These are phyloP conservation scores for Liasis olivaceus DNA, from an alignment of 2,797 vertebrate species.

Conservation along the genomic window DNA sequence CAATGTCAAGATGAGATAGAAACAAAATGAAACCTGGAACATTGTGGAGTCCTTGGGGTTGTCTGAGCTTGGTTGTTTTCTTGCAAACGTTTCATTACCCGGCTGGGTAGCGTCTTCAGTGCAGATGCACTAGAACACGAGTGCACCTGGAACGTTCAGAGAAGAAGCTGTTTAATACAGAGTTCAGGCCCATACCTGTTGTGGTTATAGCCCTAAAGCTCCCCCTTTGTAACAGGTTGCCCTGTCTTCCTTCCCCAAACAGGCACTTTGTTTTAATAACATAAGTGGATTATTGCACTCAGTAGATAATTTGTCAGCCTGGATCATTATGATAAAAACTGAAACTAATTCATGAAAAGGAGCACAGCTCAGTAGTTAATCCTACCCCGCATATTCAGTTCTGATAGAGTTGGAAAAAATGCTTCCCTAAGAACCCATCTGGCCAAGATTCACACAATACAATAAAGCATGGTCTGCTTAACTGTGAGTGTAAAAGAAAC, in stretches of 20 bases:
- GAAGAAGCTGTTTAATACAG: background rate
- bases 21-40: background rate
- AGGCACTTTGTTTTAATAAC: background rate
- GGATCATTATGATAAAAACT: background rate
- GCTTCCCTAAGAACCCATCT: background rate
- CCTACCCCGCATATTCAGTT: background rate
- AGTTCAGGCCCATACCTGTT: background rate
- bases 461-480: background rate
- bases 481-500: background rate
- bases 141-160: background rate
- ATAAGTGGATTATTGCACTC: background rate
- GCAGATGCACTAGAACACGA: no score
- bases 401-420: background rate
- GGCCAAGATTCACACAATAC: background rate
- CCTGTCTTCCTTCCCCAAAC: background rate
- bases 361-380: background rate
- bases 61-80: no score
- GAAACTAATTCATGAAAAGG: background rate
- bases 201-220: background rate
- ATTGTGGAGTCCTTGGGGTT: no score
- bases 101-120: no score
- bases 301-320: background rate
- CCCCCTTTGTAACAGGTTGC: background rate
- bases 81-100: no score
- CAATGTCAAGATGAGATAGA: background rate